Evolutionary conservation across 2,888 invertebrate genomes (phyloP).

Genomic region (Acleris cristana): DNA sequence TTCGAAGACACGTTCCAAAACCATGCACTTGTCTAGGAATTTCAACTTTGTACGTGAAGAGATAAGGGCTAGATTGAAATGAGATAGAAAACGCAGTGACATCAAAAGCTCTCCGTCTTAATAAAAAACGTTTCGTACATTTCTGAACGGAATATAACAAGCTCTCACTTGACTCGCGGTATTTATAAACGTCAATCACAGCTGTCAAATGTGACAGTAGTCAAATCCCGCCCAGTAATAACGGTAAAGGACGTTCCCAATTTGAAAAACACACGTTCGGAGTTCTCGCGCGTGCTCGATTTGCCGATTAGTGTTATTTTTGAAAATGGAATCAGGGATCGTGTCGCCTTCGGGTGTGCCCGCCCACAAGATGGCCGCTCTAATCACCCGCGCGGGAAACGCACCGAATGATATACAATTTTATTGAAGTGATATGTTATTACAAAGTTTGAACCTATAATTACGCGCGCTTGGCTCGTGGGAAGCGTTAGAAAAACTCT

Average conservation of each 20-base stretch:
- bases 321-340: conserved; percentile 81
- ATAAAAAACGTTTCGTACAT: conserved; percentile 67
- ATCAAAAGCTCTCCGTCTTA: conserved; percentile 64
- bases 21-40: conserved; percentile 43
- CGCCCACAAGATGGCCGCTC: conserved; percentile 83
- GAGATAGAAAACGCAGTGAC: conserved; percentile 49
- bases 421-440: conserved; percentile 83
- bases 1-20: conserved; percentile 46
- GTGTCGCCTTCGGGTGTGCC: conserved; percentile 79
- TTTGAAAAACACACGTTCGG: conserved; percentile 81
- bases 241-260: conserved; percentile 76
- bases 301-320: conserved; percentile 82
- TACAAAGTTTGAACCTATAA: conserved; percentile 77
- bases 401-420: conserved; percentile 81
- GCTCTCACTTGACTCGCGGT: conserved; percentile 75
- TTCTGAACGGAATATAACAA: conserved; percentile 65
- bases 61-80: conserved; percentile 41
- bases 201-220: conserved; percentile 81
- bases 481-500: conserved; percentile 82
- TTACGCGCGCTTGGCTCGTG: conserved; percentile 78
- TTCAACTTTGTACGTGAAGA: conserved; percentile 44
- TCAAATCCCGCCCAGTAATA: conserved; percentile 78
- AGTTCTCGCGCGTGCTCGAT: conserved; percentile 77
- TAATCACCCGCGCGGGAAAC: conserved; percentile 79
- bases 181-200: conserved; percentile 81